These are phyloP conservation scores for Gerris buenoi DNA, from an alignment of 1,140 invertebrate species.

Conservation along the genomic window DNA sequence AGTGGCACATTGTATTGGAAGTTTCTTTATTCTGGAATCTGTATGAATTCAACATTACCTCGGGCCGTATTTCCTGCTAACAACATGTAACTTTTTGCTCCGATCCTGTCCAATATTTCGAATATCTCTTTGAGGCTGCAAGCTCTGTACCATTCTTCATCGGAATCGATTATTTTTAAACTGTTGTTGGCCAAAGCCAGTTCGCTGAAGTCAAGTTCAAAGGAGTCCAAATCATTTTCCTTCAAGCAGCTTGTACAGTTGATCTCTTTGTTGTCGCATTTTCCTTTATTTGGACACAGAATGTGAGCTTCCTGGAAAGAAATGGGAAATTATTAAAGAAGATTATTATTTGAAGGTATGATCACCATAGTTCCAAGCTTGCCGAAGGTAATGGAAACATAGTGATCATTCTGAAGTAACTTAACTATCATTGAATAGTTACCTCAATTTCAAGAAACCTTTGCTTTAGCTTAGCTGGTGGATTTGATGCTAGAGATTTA, in stretches of 20 bases:
- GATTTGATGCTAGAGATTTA: conserved; percentile 53
- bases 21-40: too few relatives aligned
- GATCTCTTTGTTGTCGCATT: background rate
- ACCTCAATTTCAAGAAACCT: conserved; percentile 29
- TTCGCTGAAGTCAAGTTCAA: background rate
- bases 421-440: background rate
- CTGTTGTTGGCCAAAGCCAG: background rate
- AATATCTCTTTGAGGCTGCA: background rate
- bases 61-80: conserved; percentile 50
- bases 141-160: background rate
- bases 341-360: too few relatives aligned
- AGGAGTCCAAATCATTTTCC: background rate
- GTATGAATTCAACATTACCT: too few relatives aligned
- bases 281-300: background rate
- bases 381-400: too few relatives aligned
- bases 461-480: conserved; percentile 20
- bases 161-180: background rate
- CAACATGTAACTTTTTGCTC: conserved; percentile 34
- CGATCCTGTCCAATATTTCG: background rate
- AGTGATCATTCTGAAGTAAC: too few relatives aligned
- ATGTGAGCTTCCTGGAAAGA: background rate
- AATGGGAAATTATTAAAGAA: conserved; percentile 5
- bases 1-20: too few relatives aligned
- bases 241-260: background rate
- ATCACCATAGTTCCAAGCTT: too few relatives aligned